These are phyloP conservation scores for Epinephelus moara DNA, from an alignment of 2,113 vertebrate genomes.

Conservation along the genomic window DNA sequence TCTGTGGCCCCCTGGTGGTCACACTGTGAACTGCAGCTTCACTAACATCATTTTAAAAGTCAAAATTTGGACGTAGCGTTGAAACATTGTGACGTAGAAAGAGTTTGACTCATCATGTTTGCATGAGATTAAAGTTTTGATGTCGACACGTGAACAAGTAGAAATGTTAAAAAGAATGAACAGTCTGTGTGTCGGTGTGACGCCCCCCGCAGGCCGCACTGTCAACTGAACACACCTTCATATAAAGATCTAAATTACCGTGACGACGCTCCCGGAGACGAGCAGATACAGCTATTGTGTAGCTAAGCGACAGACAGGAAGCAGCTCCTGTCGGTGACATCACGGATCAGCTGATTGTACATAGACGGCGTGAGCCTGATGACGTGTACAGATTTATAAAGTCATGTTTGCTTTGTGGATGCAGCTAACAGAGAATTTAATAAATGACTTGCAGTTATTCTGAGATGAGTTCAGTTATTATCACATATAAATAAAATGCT, in stretches of 20 bases:
- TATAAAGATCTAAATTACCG: not conserved
- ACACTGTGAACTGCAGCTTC: too few species aligned
- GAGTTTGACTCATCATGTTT: not conserved
- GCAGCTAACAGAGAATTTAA: slow-evolving; percentile 1
- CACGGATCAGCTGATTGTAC: not conserved
- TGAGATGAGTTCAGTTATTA: slow-evolving; percentile 11
- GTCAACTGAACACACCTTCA: not conserved
- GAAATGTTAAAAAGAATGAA: not conserved
- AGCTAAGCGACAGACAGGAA: slow-evolving; percentile 4
- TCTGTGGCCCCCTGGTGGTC: too few species aligned
- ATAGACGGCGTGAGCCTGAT: too few species aligned
- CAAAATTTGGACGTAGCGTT: not conserved
- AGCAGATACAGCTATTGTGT: slow-evolving; percentile 5
- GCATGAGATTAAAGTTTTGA: not conserved
- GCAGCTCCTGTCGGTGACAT: slow-evolving; percentile 4
- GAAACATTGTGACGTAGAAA: not conserved
- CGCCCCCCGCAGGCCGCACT: not conserved
- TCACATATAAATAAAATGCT: slow-evolving; percentile 1
- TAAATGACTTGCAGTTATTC: not conserved
- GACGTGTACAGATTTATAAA: slow-evolving; percentile 1
- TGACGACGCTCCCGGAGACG: not conserved
- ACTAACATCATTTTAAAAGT: too few species aligned
- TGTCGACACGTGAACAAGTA: not conserved
- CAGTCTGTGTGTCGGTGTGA: not conserved
- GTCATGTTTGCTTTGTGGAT: not conserved